Conservation (phyloP, 2,797 vertebrate species). For the Coluber constrictor region DNA sequence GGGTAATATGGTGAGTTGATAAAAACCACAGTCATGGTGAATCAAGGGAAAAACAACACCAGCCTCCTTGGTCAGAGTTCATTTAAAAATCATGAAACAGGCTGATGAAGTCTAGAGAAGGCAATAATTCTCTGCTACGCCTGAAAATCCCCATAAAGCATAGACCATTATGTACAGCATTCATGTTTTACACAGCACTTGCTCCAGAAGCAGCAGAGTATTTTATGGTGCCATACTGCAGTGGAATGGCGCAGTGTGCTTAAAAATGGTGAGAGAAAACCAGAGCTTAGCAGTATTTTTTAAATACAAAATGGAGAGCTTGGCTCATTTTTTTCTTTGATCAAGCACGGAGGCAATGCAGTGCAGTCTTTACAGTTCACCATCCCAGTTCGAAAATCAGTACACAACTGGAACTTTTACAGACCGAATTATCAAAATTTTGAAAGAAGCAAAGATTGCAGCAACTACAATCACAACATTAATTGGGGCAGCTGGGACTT, state of each 20-base stretch:
- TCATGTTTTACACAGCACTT: conserved; percentile 38
- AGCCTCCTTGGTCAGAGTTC: conserved; percentile 27
- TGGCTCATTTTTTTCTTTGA: neutral
- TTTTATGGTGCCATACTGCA: conserved; percentile 14
- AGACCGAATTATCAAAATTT: neutral
- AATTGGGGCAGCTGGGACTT: neutral
- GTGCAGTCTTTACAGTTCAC: neutral
- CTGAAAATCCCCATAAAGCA: conserved; percentile 50
- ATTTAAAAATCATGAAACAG: conserved; percentile 27
- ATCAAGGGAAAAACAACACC: conserved; percentile 21
- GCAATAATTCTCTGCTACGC: conserved; percentile 58
- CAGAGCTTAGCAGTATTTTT: conserved; percentile 1
- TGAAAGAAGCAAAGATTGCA: neutral
- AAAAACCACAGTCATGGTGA: neutral
- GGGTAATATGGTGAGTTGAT: neutral
- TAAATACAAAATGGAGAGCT: neutral
- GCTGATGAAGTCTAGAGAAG: conserved; percentile 47
- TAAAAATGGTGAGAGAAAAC: neutral
- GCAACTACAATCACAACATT: neutral
- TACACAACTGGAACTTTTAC: neutral
- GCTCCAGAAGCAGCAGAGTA: conserved; percentile 1
- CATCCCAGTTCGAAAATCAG: neutral
- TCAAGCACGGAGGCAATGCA: fast-evolving
- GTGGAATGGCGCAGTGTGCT: conserved; percentile 17
- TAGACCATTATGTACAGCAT: conserved; percentile 37